Conservation (phyloP, 2,113 vertebrate species). For the Mastomys natalensis region DNA sequence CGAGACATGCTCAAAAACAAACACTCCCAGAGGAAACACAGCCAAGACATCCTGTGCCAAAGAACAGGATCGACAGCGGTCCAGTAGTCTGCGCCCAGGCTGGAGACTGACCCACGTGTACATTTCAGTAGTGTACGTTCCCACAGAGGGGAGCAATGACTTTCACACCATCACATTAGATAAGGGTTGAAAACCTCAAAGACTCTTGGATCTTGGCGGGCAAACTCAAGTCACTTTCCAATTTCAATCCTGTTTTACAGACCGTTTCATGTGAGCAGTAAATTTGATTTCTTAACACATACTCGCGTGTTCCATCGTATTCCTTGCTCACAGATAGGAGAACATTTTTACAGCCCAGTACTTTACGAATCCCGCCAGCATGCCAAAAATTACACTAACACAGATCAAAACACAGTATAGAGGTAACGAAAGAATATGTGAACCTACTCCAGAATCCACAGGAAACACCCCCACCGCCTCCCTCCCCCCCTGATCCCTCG, state of each 20-base stretch:
- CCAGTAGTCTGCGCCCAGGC: neutral
- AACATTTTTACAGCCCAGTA: too few relatives aligned
- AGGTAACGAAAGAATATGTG: too few relatives aligned
- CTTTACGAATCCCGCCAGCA: neutral
- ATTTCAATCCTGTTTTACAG: neutral
- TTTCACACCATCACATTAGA: neutral
- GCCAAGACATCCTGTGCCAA: neutral
- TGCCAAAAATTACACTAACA: too few relatives aligned
- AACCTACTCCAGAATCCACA: too few relatives aligned
- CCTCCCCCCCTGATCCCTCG: too few relatives aligned
- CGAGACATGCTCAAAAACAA: neutral
- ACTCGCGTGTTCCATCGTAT: too few relatives aligned
- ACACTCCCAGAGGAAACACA: neutral
- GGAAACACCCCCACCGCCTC: too few relatives aligned
- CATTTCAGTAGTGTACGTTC: neutral
- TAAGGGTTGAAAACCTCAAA: conserved; percentile 30
- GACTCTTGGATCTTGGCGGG: neutral
- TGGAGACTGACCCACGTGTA: neutral
- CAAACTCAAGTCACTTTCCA: neutral
- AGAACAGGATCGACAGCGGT: neutral
- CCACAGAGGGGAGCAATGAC: neutral
- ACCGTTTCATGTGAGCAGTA: neutral
- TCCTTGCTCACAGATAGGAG: too few relatives aligned
- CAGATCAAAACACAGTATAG: too few relatives aligned
- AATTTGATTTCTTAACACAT: conserved; percentile 23